Percentiles rank a stretch among this genome's conserved stretches.
phyloP scores from a whole-genome alignment of 2,888 invertebrate genomes.

The Drosophila pseudotakahashii region DNA sequence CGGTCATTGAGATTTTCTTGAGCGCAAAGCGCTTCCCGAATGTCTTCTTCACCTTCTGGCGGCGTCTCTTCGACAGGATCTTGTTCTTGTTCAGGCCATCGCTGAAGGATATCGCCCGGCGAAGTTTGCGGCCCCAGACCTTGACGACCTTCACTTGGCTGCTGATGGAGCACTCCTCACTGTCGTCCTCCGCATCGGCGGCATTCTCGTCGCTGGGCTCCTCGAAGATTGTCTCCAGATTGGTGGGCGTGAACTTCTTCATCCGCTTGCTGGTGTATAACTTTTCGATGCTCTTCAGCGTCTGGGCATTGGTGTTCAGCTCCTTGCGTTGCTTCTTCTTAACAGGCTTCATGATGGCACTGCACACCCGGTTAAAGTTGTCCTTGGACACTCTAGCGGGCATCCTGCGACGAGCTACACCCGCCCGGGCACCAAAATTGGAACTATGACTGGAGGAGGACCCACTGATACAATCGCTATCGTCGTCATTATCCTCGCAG shows the following conservation, averaged over 20 bases:
- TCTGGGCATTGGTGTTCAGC: constrained; percentile 53
- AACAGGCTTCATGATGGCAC: constrained; percentile 76
- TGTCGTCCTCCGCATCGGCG: constrained; percentile 69
- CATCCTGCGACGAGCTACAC: constrained; percentile 71
- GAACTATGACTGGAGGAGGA: constrained; percentile 26
- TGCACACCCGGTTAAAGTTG: constrained; percentile 76
- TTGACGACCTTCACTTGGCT: constrained; percentile 69
- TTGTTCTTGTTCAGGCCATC: constrained; percentile 81
- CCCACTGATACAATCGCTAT: constrained; percentile 49
- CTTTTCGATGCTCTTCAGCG: constrained; percentile 75
- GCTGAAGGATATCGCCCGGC: constrained; percentile 76
- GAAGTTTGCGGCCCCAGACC: constrained; percentile 75
- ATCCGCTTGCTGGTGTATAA: constrained; percentile 78
- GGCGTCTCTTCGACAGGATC: constrained; percentile 76
- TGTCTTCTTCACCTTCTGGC: constrained; percentile 80
- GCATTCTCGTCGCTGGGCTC: constrained; percentile 75
- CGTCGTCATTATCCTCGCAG: constrained; percentile 62
- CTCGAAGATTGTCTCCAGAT: constrained; percentile 82
- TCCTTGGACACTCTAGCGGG: constrained; percentile 79
- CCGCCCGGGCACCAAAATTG: constrained; percentile 43
- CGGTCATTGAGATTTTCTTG: constrained; percentile 81
- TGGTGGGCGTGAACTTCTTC: constrained; percentile 79
- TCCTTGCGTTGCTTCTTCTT: constrained; percentile 66
- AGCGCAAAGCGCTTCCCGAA: constrained; percentile 77
- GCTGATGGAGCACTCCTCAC: constrained; percentile 64